A percentile compares a stretch with the other conserved stretches of the same genome.
Conservation (phyloP, 2,797 vertebrate species). For the Sebastes trivittatus region DNA sequence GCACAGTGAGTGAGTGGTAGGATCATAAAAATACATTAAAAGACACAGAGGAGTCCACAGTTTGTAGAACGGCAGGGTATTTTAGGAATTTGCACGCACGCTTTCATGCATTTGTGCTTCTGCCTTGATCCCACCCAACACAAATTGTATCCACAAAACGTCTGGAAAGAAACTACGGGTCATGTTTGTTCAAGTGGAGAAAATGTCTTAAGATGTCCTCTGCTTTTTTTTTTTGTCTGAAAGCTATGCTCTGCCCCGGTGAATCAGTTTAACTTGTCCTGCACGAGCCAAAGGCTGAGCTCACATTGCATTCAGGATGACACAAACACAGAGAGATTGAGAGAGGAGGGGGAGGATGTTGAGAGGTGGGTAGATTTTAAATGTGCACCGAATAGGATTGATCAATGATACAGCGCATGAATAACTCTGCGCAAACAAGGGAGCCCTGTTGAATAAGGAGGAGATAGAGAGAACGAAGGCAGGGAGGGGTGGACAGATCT, state of each 20-base stretch:
- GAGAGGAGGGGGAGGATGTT: conserved; percentile 31
- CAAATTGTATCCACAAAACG: conserved; percentile 42
- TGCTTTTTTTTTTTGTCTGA: conserved; percentile 16
- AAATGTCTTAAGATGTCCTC: conserved; percentile 53
- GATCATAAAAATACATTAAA: conserved; percentile 63
- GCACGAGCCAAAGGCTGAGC: conserved; percentile 41
- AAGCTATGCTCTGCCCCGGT: conserved; percentile 32
- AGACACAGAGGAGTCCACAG: conserved; percentile 32
- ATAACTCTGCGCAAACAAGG: conserved; percentile 45
- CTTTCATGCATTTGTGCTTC: conserved; percentile 32
- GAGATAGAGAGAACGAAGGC: conserved; percentile 26
- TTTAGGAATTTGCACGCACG: conserved; percentile 52
- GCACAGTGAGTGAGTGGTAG: conserved; percentile 24
- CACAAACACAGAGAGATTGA: conserved; percentile 33
- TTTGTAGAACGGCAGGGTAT: conserved; percentile 14
- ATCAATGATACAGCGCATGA: conserved; percentile 55
- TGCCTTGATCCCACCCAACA: conserved; percentile 36
- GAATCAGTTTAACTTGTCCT: conserved; percentile 45
- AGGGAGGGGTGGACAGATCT: conserved; percentile 19
- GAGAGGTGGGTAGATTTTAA: conserved; percentile 62
- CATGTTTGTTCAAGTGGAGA: conserved; percentile 54
- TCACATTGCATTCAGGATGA: conserved; percentile 40
- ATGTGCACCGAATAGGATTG: conserved; percentile 34
- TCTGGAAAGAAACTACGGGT: conserved; percentile 47
- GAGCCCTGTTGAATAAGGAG: conserved; percentile 34